Conservation (phyloP, 2,888 invertebrate species). For the Epiblema foenella region DNA sequence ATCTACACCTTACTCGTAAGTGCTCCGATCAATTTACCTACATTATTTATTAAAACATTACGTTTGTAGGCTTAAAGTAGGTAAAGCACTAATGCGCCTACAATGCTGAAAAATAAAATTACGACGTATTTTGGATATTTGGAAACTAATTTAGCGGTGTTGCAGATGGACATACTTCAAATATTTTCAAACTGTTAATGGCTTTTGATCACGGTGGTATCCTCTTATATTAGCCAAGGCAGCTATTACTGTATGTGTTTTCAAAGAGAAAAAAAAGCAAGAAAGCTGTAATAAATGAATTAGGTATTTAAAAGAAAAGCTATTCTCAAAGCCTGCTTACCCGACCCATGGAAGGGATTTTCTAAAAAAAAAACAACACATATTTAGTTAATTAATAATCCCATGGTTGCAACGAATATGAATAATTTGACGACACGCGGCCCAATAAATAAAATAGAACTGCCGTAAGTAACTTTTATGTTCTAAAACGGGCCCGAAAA, state of each 20-base stretch:
- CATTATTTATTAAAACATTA: too few species aligned
- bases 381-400: too few species aligned
- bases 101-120: too few species aligned
- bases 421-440: too few species aligned
- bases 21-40: too few species aligned
- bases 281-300: background rate
- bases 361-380: background rate
- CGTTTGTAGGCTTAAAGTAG: too few species aligned
- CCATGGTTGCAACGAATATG: too few species aligned
- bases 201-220: background rate
- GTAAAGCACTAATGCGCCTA: too few species aligned
- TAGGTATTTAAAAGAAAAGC: background rate
- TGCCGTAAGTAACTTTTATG: too few species aligned
- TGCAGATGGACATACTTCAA: background rate
- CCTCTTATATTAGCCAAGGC: background rate
- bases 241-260: too few species aligned
- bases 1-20: background rate
- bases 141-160: background rate
- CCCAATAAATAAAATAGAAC: too few species aligned
- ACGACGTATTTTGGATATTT: background rate
- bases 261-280: background rate
- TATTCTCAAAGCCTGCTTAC: background rate
- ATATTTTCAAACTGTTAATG: background rate
- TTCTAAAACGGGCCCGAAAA: too few species aligned
- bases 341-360: background rate